These are phyloP conservation scores for Tonatia bakeri DNA, from an alignment of 2,113 vertebrate species.

Conservation along the genomic window DNA sequence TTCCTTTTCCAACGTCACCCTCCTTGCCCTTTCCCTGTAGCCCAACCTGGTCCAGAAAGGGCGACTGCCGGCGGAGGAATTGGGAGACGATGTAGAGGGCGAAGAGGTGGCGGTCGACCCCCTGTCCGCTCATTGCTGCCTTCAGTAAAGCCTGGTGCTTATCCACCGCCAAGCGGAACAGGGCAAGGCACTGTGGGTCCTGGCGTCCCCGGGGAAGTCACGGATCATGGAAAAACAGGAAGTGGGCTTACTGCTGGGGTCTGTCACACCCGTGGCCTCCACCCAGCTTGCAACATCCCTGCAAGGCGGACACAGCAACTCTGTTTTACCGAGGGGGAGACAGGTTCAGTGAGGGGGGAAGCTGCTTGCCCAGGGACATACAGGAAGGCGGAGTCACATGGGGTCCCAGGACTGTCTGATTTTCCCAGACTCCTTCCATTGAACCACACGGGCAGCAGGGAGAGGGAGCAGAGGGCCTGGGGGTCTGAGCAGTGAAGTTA, in stretches of 20 bases:
- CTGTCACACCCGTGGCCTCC: not conserved
- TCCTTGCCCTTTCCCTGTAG: not conserved
- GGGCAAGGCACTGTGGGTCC: constrained; percentile 80
- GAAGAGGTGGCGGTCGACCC: constrained; percentile 90
- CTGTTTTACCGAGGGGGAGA: not conserved
- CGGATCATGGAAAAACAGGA: constrained; percentile 52
- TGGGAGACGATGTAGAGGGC: constrained; percentile 88
- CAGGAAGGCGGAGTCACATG: not conserved
- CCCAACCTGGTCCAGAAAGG: constrained; percentile 66
- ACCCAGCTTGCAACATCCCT: not conserved
- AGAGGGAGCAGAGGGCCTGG: not conserved
- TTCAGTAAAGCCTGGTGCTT: constrained; percentile 88
- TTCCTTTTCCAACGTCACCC: not conserved
- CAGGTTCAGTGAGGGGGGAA: not conserved
- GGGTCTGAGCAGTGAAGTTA: not conserved
- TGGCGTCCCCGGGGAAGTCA: constrained; percentile 48
- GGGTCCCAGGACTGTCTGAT: not conserved
- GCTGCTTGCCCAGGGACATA: not conserved
- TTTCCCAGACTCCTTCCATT: not conserved
- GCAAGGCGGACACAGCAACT: not conserved
- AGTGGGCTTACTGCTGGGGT: not conserved
- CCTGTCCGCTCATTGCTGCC: constrained; percentile 86
- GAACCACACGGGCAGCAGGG: not conserved
- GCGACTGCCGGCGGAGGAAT: constrained; percentile 45
- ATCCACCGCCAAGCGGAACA: constrained; percentile 83